A percentile compares a stretch with the other conserved stretches of the same genome.
Evolutionary conservation across 2,113 vertebrate species (phyloP).

Genomic region (Aspiorhynchus laticeps): DNA sequence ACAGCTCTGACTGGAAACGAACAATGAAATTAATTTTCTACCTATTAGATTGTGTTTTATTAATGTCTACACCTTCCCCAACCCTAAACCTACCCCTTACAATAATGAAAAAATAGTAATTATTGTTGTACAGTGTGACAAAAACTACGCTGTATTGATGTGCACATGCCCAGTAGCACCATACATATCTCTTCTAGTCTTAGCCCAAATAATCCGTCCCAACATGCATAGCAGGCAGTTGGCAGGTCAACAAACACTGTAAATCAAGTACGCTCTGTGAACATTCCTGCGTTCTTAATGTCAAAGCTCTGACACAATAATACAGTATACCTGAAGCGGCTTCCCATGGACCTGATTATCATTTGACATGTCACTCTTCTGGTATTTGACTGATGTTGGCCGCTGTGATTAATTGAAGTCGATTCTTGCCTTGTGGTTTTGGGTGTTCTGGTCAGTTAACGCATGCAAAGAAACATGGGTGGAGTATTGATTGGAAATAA

Average conservation of each 20-base stretch:
- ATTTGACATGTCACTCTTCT: constrained; percentile 79
- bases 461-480: constrained; percentile 76
- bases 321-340: not conserved
- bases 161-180: too few species aligned
- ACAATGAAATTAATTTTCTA: too few species aligned
- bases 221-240: constrained; percentile 24
- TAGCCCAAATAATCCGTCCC: not conserved
- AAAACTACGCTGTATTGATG: too few species aligned
- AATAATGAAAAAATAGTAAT: too few species aligned
- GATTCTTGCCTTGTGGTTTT: constrained; percentile 88
- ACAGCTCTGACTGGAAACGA: too few species aligned
- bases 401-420: constrained; percentile 78
- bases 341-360: constrained; percentile 67
- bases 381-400: constrained; percentile 83
- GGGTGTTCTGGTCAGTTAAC: constrained; percentile 76
- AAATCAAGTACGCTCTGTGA: constrained; percentile 9
- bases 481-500: constrained; percentile 25
- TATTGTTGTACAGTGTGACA: too few species aligned
- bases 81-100: too few species aligned
- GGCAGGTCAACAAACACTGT: constrained; percentile 15
- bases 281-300: constrained; percentile 37
- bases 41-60: too few species aligned
- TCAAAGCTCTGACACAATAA: constrained; percentile 18
- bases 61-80: too few species aligned
- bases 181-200: too few species aligned